Base-by-base conservation (phyloP, 2,888 invertebrate genomes). In the Mesodorylaimus sp. region DNA sequence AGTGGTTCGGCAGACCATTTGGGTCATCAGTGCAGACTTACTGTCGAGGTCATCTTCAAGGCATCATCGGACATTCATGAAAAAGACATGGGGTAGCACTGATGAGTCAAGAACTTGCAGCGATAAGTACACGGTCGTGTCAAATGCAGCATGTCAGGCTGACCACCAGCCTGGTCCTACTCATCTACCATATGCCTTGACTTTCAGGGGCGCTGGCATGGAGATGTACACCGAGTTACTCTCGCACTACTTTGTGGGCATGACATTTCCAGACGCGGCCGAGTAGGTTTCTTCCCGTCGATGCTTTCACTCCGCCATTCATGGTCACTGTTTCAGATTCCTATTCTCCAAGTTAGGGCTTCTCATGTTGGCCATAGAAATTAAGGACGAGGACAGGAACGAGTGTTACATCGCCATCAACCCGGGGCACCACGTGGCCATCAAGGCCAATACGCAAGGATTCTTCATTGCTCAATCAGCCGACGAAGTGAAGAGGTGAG, bases 121-220 rank as follows among this genome's bases (percentile, higher is more conserved):
- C n/a, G n/a, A n/a, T n/a, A n/a, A n/a, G n/a, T n/a, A n/a, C n/a
- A n/a, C n/a, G n/a, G n/a, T n/a, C n/a, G n/a, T n/a, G n/a, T n/a
- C n/a, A n/a, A n/a, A n/a, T n/a, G n/a, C n/a, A n/a, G n/a, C n/a
- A n/a, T n/a, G n/a, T n/a, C n/a, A n/a, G n/a, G n/a, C n/a, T n/a
- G n/a, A n/a, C n/a, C n/a, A n/a, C n/a, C n/a, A n/a, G n/a, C n/a
- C 93, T 97, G 95, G 95, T 89, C 95, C 82, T 93, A 91, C 78
- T n/a, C n/a, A n/a, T n/a, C n/a, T n/a, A n/a, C n/a, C n/a, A n/a
- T n/a, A n/a, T n/a, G n/a, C n/a, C n/a, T 91, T 95, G 80, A 95
- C 97, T 78, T 85, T 95, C 74, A 86, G 95, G 77, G 95, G 95
- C 74, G 95, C 97, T 70, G 95, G 95, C 75, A 95, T 95, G 81